Percentiles rank a stretch among this genome's conserved stretches.
phyloP scores from a whole-genome alignment of 2,888 invertebrate genomes.

The Brachyopa scutellaris region DNA sequence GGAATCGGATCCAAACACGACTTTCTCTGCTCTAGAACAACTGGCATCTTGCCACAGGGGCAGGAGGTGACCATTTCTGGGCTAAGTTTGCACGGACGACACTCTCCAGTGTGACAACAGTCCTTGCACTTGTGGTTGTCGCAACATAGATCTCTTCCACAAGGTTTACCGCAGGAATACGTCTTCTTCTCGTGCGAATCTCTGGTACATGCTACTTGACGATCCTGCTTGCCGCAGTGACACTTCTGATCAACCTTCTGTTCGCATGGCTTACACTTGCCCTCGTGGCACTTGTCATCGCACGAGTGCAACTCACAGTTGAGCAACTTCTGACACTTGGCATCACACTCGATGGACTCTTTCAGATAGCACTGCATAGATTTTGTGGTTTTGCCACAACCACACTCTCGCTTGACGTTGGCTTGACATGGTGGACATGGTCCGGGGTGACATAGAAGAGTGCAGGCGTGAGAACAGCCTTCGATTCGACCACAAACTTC shows the following conservation, averaged over 20 bases:
- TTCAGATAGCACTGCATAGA: constrained; percentile 89
- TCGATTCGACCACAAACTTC: constrained; percentile 87
- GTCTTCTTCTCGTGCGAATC: constrained; percentile 81
- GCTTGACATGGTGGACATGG: constrained; percentile 95
- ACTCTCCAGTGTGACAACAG: constrained; percentile 87
- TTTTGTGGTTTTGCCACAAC: constrained; percentile 88
- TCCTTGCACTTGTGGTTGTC: constrained; percentile 87
- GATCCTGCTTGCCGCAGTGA: constrained; percentile 86
- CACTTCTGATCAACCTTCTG: constrained; percentile 87
- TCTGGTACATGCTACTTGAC: constrained; percentile 85
- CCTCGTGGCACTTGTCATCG: constrained; percentile 88
- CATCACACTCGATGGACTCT: constrained; percentile 88
- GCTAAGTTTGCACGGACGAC: constrained; percentile 85
- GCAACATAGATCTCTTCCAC: constrained; percentile 85
- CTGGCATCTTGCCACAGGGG: constrained; percentile 88
- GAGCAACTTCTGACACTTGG: constrained; percentile 87
- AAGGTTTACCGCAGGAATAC: constrained; percentile 86
- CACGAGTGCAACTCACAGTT: constrained; percentile 92
- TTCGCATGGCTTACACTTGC: constrained; percentile 88
- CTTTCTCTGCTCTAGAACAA: constrained; percentile 82
- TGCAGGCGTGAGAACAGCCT: constrained; percentile 87
- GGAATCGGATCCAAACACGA: constrained; percentile 92
- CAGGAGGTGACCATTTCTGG: constrained; percentile 86
- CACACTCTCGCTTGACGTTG: constrained; percentile 88
- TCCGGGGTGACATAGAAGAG: constrained; percentile 94